Evolutionary conservation across 2,113 vertebrate genomes (phyloP), one percentile per base, ranked within the genome.

Genomic region (Pituophis catenifer): DNA sequence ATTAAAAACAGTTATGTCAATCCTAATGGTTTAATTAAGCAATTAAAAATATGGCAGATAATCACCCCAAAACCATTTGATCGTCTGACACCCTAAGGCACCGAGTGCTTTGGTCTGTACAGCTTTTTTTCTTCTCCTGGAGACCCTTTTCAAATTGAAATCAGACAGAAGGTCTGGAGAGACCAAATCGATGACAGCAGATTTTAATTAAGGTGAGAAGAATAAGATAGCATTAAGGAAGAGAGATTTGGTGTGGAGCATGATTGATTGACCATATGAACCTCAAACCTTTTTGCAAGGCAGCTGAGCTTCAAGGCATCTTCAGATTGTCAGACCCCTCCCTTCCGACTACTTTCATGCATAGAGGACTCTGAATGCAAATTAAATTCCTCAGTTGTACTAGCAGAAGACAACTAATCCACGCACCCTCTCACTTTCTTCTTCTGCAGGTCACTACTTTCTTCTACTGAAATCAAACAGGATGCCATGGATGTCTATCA

Each of bases 171-270:
- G 92, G 92, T 90, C 89, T 93, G 59, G 50, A 70, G 92, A 93
- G 92, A 54, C 89, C 89, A 90, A 93, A 93, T 93, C 57, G n/a
- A 93, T 93, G 89, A 58, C 89, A 90, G 89, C 48, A 93, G 89
- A 90, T 93, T 93, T 93, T 93, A 90, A 93, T 93, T 93, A 93
- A 93, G 92, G 92, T 87, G 92, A 58, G 92, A 93, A 93, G 92
- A 93, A 90, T 93, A 93, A 93, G 89, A 55, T 65, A 62, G 92
- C 65, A 93, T 93, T 93, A 93, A 90, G 89, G 92, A 93, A 93
- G 44, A 93, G 89, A 62, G 75, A 87, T 62, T 54, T 54, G 92
- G 57, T 62, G 23, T 24, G 5, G n/a, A 26, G 29, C 75, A 21
- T 87, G 89, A 90, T 93, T 90, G 89, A 93, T 93, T 90, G 92